Percentiles rank a stretch among this genome's conserved stretches.
Conservation (phyloP, 2,797 vertebrate genomes). For the Sitta carolinensis region DNA sequence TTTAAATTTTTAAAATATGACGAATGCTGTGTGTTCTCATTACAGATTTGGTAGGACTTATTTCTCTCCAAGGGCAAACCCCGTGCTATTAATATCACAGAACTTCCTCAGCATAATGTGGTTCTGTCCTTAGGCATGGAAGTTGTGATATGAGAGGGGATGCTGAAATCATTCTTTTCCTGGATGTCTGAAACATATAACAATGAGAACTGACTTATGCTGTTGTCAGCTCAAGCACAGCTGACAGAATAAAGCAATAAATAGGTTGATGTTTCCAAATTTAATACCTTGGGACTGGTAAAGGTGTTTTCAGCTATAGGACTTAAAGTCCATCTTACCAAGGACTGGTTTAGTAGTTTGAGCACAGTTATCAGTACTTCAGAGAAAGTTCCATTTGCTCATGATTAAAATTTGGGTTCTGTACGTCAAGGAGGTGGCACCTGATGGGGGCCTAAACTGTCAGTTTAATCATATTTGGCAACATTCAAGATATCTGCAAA, state of each 20-base stretch:
- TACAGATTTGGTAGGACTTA: background rate
- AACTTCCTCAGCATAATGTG: background rate
- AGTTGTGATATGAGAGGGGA: background rate
- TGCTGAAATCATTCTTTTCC: background rate
- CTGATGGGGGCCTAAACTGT: conserved; percentile 20
- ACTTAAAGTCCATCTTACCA: background rate
- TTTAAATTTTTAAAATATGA: background rate
- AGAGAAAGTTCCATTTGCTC: conserved; percentile 21
- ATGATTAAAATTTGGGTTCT: conserved; percentile 28
- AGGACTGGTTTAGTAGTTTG: background rate
- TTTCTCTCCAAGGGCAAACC: background rate
- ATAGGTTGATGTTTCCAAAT: background rate
- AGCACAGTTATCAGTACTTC: background rate
- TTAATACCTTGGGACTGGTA: background rate
- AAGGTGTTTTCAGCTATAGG: background rate
- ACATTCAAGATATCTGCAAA: conserved; percentile 22
- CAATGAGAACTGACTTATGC: background rate
- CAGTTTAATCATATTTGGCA: conserved; percentile 46
- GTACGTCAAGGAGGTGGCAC: background rate
- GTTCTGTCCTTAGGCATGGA: background rate
- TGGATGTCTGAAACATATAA: background rate
- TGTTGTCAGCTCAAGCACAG: background rate
- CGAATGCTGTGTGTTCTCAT: background rate
- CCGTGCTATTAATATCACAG: background rate
- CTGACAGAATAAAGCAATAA: background rate